Evolutionary conservation across 2,888 invertebrate genomes (phyloP).

Genomic region (Heliconius ethilla): DNA sequence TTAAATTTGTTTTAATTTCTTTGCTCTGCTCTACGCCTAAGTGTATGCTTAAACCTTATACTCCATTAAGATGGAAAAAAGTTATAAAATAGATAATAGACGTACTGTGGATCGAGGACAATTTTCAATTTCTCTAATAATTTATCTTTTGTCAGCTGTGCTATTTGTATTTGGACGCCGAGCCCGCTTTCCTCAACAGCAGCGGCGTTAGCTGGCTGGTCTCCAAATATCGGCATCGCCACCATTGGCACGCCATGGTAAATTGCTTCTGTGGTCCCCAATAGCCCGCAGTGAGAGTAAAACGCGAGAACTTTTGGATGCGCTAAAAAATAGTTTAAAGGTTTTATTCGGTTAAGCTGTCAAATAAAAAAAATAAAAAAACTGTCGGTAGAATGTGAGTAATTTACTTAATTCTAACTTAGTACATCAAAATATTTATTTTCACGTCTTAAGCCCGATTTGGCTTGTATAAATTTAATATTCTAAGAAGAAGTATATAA

Average conservation of each 20-base stretch:
- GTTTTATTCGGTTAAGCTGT: too few relatives aligned
- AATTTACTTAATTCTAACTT: too few relatives aligned
- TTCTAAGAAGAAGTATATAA: too few relatives aligned
- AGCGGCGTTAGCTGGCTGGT: conserved; percentile 81
- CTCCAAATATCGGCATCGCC: conserved; percentile 83
- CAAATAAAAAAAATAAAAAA: too few relatives aligned
- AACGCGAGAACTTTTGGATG: conserved; percentile 80
- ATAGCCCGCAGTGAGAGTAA: conserved; percentile 81
- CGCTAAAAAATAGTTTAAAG: conserved; percentile 53
- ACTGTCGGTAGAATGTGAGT: too few relatives aligned
- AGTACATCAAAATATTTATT: too few relatives aligned
- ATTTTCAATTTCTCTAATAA: conserved; percentile 73
- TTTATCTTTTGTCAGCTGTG: conserved; percentile 73
- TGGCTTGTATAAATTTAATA: too few relatives aligned
- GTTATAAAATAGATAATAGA: background rate
- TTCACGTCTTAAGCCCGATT: too few relatives aligned
- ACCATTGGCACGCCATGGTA: conserved; percentile 82
- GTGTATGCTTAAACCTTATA: background rate
- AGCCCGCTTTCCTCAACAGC: conserved; percentile 78
- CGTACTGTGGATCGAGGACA: conserved; percentile 78
- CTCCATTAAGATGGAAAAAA: background rate
- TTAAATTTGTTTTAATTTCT: too few relatives aligned
- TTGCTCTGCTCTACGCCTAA: background rate
- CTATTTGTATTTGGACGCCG: conserved; percentile 70
- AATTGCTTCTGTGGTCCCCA: conserved; percentile 82